phyloP scores from a whole-genome alignment of 2,113 vertebrate species.

The Platichthys flesus region DNA sequence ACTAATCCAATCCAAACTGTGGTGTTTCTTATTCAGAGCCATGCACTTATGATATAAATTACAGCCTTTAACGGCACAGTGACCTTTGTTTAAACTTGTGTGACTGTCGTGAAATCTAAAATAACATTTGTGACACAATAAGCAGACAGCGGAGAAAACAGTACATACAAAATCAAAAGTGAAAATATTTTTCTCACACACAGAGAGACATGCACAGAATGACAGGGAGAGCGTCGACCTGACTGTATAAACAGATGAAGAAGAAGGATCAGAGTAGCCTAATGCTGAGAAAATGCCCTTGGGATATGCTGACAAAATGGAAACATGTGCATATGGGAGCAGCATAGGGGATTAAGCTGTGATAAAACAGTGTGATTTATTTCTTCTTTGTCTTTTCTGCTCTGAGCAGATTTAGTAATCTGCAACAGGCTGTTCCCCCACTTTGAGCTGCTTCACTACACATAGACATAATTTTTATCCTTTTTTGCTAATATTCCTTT shows the following conservation, averaged over 20 bases:
- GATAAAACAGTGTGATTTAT: conserved; percentile 58
- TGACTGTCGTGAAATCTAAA: conserved; percentile 5
- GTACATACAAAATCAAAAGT: neutral
- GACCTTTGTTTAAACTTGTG: neutral
- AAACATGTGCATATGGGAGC: conserved; percentile 65
- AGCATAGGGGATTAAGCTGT: conserved; percentile 50
- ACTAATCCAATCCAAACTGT: conserved; percentile 8
- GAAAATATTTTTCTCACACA: neutral
- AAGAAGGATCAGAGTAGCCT: conserved; percentile 56
- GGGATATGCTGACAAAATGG: conserved; percentile 69
- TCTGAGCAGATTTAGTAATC: conserved; percentile 38
- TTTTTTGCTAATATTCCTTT: conserved; percentile 19
- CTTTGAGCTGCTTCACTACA: conserved; percentile 39
- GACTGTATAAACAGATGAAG: conserved; percentile 56
- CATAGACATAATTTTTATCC: conserved; percentile 22
- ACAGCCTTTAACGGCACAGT: neutral
- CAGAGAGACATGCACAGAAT: conserved; percentile 11
- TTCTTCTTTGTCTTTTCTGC: conserved; percentile 31
- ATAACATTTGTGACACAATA: conserved; percentile 8
- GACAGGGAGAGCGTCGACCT: conserved; percentile 33
- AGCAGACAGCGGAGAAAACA: neutral
- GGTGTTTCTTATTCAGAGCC: conserved; percentile 16
- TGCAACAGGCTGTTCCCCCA: conserved; percentile 61
- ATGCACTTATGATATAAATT: conserved; percentile 3
- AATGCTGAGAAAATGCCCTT: conserved; percentile 65